A percentile compares a stretch with the other conserved stretches of the same genome.
Conservation (phyloP, 2,113 vertebrate species). For the Indicator maculatus region DNA sequence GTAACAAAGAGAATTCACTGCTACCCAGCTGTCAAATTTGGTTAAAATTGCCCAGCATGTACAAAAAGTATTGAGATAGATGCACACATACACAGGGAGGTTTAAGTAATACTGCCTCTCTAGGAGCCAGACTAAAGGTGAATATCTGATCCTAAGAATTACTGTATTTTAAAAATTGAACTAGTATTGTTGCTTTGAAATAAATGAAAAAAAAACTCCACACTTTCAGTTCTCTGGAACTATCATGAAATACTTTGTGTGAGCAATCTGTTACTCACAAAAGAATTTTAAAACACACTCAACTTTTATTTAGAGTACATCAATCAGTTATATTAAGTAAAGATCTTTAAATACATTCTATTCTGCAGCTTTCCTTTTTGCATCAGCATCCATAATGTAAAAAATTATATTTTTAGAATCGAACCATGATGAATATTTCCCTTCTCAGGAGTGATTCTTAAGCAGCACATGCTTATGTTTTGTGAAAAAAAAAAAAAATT, state of each 20-base stretch:
- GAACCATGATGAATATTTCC: not conserved
- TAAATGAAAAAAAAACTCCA: not conserved
- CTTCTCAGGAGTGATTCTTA: not conserved
- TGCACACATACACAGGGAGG: not conserved
- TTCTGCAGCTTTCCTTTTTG: not conserved
- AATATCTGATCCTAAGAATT: not conserved
- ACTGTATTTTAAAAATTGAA: not conserved
- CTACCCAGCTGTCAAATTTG: not conserved
- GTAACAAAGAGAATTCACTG: not conserved
- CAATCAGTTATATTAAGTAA: not conserved
- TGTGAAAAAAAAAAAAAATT: not conserved
- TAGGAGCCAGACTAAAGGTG: not conserved
- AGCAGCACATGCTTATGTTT: not conserved
- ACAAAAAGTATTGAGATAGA: not conserved
- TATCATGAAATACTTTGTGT: not conserved
- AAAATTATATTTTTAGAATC: not conserved
- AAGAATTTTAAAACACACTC: not conserved
- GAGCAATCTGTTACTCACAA: not conserved
- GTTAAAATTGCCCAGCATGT: not conserved
- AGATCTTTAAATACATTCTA: not conserved
- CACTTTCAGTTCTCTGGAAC: not conserved
- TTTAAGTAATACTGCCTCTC: not conserved
- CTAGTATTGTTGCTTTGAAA: not conserved
- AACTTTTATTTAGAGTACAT: not conserved
- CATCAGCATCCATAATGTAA: not conserved